Evolutionary conservation across 2,797 vertebrate genomes (phyloP).

Genomic region (Kryptolebias ocellatus): DNA sequence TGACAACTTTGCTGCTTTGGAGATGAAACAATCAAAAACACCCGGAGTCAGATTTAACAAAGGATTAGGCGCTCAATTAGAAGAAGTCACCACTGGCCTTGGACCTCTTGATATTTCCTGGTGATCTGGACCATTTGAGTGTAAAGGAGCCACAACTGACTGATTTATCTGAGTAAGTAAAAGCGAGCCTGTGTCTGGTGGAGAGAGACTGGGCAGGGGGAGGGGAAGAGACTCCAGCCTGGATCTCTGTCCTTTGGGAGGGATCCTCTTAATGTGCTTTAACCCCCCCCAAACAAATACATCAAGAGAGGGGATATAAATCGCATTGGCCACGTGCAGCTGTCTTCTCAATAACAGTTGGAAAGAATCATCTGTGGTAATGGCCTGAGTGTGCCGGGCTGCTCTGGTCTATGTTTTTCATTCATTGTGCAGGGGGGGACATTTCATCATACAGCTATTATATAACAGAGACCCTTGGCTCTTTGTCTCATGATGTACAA

Average conservation of each 20-base stretch:
- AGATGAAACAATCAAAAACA: constrained; percentile 36
- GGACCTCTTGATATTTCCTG: constrained; percentile 12
- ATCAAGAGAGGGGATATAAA: constrained; percentile 37
- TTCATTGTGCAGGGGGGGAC: constrained; percentile 40
- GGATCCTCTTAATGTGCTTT: constrained; percentile 63
- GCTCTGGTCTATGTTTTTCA: constrained; percentile 34
- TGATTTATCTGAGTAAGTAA: constrained; percentile 66
- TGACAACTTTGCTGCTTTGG: constrained; percentile 40
- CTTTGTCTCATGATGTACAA: constrained; percentile 72
- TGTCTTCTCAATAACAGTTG: constrained; percentile 19
- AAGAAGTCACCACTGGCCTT: constrained; percentile 29
- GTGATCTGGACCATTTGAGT: constrained; percentile 24
- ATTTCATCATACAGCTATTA: constrained; percentile 41
- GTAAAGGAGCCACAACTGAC: constrained; percentile 31
- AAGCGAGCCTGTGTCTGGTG: constrained; percentile 32
- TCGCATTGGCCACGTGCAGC: constrained; percentile 48
- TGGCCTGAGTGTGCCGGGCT: constrained; percentile 27
- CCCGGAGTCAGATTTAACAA: constrained; percentile 22
- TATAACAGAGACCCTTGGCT: constrained; percentile 41
- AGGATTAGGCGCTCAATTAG: constrained; percentile 20
- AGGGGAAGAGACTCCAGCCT: constrained; percentile 67
- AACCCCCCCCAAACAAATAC: constrained; percentile 47
- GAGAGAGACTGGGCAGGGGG: constrained; percentile 61
- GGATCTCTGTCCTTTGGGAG: constrained; percentile 64
- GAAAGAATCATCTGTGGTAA: constrained; percentile 32